These are phyloP conservation scores for Neogobius melanostomus DNA, from an alignment of 2,113 vertebrate species.

Conservation along the genomic window DNA sequence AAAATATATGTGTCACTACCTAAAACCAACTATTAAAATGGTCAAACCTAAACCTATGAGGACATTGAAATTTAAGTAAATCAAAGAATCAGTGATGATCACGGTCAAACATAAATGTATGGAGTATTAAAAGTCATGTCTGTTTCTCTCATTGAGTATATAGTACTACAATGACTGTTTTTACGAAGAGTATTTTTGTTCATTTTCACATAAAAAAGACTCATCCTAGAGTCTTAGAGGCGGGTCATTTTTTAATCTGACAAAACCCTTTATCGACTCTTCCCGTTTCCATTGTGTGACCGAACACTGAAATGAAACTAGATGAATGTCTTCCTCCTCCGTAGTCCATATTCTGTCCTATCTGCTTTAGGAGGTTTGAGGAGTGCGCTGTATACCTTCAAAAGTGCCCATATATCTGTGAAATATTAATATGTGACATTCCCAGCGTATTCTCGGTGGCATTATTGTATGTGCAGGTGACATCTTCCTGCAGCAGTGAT, in stretches of 20 bases:
- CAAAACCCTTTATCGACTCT: slow-evolving; percentile 20
- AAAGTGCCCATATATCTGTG: slow-evolving; percentile 20
- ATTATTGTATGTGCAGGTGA: slow-evolving; percentile 53
- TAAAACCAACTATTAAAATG: too few relatives aligned
- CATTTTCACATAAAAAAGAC: slow-evolving; percentile 18
- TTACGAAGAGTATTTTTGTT: not conserved
- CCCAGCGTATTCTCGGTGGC: slow-evolving; percentile 46
- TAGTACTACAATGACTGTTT: too few relatives aligned
- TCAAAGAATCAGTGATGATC: too few relatives aligned
- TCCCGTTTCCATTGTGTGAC: slow-evolving; percentile 1
- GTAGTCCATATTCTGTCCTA: not conserved
- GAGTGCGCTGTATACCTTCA: slow-evolving; percentile 11
- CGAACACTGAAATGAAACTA: not conserved
- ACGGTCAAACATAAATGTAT: too few relatives aligned
- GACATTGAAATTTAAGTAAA: too few relatives aligned
- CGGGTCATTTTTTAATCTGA: slow-evolving; percentile 17
- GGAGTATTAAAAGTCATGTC: too few relatives aligned
- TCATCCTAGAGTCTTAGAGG: not conserved
- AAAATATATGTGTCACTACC: too few relatives aligned
- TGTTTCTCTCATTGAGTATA: too few relatives aligned
- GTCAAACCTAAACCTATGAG: too few relatives aligned
- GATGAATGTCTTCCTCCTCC: slow-evolving; percentile 11
- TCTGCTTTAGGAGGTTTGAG: not conserved
- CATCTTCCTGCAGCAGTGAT: slow-evolving; percentile 46
- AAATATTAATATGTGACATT: slow-evolving; percentile 70